Percentiles rank a stretch among this genome's conserved stretches.
Evolutionary conservation across 1,140 invertebrate species (phyloP).

Genomic region (Lanistes nyassanus): DNA sequence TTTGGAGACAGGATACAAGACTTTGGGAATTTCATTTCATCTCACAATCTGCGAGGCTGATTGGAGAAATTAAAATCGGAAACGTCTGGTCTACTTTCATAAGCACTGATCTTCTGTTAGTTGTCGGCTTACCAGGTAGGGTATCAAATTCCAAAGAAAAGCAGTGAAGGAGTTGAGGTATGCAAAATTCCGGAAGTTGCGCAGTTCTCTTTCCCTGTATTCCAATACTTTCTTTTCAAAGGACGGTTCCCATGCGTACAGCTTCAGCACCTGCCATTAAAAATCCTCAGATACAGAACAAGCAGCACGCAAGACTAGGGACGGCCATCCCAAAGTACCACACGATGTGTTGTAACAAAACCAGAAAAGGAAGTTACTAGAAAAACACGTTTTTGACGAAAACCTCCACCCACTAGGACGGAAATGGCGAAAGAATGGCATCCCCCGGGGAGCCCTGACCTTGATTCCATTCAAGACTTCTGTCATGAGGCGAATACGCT

Average conservation of each 20-base stretch:
- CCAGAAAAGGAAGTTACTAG: not conserved
- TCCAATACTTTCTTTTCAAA: constrained; percentile 62
- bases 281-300: no score
- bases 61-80: no score
- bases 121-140: constrained; percentile 77
- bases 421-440: no score
- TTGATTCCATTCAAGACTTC: constrained; percentile 69
- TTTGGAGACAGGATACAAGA: no score
- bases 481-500: constrained; percentile 68
- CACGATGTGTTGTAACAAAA: constrained; percentile 51
- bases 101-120: no score
- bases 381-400: not conserved
- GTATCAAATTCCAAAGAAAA: constrained; percentile 93
- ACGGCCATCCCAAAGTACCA: no score
- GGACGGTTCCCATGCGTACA: constrained; percentile 57
- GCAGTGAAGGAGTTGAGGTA: constrained; percentile 76
- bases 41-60: no score
- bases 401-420: not conserved
- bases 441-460: constrained; percentile 69
- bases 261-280: constrained; percentile 40
- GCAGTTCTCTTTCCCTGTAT: constrained; percentile 62
- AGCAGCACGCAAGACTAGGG: no score
- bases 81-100: no score
- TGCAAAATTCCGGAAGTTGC: constrained; percentile 61
- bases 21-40: no score